These are phyloP conservation scores for Temnothorax longispinosus DNA, from an alignment of 1,140 invertebrate species.

Conservation along the genomic window DNA sequence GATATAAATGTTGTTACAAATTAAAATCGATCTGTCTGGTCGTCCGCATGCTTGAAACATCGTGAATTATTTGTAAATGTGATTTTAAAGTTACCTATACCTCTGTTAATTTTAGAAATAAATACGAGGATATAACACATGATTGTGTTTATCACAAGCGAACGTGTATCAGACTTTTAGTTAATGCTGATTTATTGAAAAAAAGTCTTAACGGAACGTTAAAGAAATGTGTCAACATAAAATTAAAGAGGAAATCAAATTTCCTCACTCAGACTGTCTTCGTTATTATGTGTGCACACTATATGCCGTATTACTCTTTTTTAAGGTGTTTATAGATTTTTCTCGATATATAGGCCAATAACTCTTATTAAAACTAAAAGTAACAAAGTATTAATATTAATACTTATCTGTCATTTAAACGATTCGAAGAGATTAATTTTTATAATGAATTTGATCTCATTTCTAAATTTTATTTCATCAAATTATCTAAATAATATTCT, in stretches of 20 bases:
- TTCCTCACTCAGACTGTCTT: background rate
- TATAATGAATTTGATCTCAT: background rate
- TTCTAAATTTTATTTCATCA: background rate
- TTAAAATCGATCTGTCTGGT: background rate
- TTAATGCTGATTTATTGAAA: too few relatives aligned
- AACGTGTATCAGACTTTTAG: too few relatives aligned
- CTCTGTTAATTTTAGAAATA: too few relatives aligned
- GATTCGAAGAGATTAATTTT: background rate
- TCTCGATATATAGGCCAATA: background rate
- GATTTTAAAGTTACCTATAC: too few relatives aligned
- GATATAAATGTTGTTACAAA: background rate
- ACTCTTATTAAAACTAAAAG: conserved; percentile 10
- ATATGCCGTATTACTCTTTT: background rate
- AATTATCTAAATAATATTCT: background rate
- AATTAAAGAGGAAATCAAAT: conserved; percentile 31
- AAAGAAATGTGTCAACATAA: background rate
- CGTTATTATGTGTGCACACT: background rate
- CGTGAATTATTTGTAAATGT: background rate
- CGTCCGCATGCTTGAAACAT: background rate
- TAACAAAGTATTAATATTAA: background rate
- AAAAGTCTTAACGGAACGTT: background rate
- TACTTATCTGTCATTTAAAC: background rate
- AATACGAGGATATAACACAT: too few relatives aligned
- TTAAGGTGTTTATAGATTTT: background rate
- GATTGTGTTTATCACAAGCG: too few relatives aligned